Conservation (phyloP, 1,140 invertebrate genomes). For the Cotesia typhae region DNA sequence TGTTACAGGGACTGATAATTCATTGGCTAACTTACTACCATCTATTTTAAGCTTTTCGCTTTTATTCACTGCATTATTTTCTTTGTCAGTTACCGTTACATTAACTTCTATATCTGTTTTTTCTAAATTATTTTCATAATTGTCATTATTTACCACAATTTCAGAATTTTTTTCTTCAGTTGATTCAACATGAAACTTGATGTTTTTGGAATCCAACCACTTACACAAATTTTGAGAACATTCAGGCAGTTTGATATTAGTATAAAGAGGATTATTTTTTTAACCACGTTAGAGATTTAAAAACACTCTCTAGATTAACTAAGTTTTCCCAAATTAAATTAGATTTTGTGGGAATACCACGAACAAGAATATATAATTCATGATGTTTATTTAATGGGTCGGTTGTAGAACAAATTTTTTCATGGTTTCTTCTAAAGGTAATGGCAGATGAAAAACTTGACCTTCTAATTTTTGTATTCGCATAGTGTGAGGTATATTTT, state of each 20-base stretch:
- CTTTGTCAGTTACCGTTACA: too few species aligned
- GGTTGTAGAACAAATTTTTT: constrained; percentile 43
- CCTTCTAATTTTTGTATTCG: constrained; percentile 6
- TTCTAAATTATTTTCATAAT: not conserved
- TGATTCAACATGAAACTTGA: constrained; percentile 20
- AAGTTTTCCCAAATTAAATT: constrained; percentile 42
- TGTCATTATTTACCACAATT: too few species aligned
- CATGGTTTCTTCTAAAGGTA: constrained; percentile 49
- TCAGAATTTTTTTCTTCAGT: not conserved
- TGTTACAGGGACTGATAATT: too few species aligned
- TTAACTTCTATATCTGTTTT: too few species aligned
- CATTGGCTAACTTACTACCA: too few species aligned
- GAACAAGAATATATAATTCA: constrained; percentile 36
- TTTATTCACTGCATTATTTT: too few species aligned
- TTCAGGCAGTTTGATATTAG: constrained; percentile 36
- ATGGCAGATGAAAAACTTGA: constrained; percentile 48
- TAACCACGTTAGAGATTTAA: constrained; percentile 32
- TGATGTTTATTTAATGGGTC: constrained; percentile 42
- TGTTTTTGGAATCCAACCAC: not conserved
- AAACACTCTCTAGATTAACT: constrained; percentile 40
- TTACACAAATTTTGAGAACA: constrained; percentile 6
- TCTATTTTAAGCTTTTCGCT: too few species aligned
- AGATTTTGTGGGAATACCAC: constrained; percentile 36
- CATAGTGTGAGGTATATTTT: constrained; percentile 2
- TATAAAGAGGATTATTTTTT: constrained; percentile 42